Percentiles rank a stretch among this genome's conserved stretches.
Conservation (phyloP, 1,140 invertebrate genomes). For the Macrobrachium nipponense region DNA sequence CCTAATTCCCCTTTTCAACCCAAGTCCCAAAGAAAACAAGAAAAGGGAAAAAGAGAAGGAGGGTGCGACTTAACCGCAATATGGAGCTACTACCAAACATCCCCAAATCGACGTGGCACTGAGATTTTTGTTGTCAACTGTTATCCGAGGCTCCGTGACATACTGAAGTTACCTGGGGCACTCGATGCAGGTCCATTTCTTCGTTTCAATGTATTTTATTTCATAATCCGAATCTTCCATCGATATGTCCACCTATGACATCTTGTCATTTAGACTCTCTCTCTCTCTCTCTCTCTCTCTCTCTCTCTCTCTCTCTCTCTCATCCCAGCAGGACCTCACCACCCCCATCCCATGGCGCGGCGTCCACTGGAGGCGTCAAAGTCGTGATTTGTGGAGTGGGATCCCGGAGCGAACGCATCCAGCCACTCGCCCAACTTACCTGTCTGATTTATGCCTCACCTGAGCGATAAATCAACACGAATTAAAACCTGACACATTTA, state of each 20-base stretch:
- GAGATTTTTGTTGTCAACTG: too few relatives aligned
- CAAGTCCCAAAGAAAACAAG: too few relatives aligned
- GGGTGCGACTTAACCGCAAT: too few relatives aligned
- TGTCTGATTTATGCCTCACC: constrained; percentile 33
- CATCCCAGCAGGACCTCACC: background rate
- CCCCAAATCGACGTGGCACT: too few relatives aligned
- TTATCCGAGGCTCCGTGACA: too few relatives aligned
- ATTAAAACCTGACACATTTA: constrained; percentile 59
- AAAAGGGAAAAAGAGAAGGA: too few relatives aligned
- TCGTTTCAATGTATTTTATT: background rate
- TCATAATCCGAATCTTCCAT: background rate
- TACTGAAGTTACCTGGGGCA: too few relatives aligned
- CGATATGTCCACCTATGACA: background rate
- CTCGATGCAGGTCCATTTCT: too few relatives aligned
- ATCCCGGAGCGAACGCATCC: constrained; percentile 19
- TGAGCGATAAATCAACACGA: constrained; percentile 53
- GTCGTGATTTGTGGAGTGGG: constrained; percentile 46
- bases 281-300: background rate
- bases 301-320: background rate
- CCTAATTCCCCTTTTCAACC: too few relatives aligned
- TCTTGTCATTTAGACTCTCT: background rate
- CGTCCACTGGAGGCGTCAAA: constrained; percentile 47
- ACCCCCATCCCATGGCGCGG: constrained; percentile 15
- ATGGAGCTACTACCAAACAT: too few relatives aligned
- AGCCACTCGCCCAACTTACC: constrained; percentile 11